Base-by-base conservation (phyloP, 2,888 invertebrate species). In the Leucozona laternaria region DNA sequence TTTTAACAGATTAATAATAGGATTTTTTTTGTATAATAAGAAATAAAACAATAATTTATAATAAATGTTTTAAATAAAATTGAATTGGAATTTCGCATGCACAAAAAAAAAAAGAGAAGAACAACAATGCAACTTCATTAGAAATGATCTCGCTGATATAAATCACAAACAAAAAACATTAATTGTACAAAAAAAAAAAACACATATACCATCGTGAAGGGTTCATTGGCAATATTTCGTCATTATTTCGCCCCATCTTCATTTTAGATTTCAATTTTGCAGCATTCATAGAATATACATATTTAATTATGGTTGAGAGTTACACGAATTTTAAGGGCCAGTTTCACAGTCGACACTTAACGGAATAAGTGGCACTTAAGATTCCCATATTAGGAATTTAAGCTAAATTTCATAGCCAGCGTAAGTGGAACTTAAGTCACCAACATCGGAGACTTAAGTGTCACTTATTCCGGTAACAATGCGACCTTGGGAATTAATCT, bases 81-180 rank as follows among this genome's bases (percentile, higher is more conserved):
- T 58, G 25, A 60, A 70, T 53, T 50, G 13, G 25, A 40, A 37
- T 20, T 66, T 68, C 72, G 72, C 79, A 79, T 83, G 83, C 78
- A 73, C 40, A 62, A 45, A 66, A 50, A 58, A 64, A 11, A 15
- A 13, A 37, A 31, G 7, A 31, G 55, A 64, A 48, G 50, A 66
- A 28, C 55, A 43, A 40, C 25, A n/a, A 43, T 45, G 25, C 2
- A 45, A 62, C 11, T 0, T 45, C 25, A 43, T 62, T 62, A 10
- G 0, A 62, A 43, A 43, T 10, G 43, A n/a, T n/a, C 25, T 62
- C 4, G 37, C 60, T 62, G 40, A 40, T 4, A 34, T 2, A 22
- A 60, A 20, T 60, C 58, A 60, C 40, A 15, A 31, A 17, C 10
- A 62, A 60, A 13, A 58, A 20, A 1, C 1, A n/a, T 31, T 20